Base-by-base conservation (phyloP, 1,140 invertebrate species). In the Leptinotarsa texana region DNA sequence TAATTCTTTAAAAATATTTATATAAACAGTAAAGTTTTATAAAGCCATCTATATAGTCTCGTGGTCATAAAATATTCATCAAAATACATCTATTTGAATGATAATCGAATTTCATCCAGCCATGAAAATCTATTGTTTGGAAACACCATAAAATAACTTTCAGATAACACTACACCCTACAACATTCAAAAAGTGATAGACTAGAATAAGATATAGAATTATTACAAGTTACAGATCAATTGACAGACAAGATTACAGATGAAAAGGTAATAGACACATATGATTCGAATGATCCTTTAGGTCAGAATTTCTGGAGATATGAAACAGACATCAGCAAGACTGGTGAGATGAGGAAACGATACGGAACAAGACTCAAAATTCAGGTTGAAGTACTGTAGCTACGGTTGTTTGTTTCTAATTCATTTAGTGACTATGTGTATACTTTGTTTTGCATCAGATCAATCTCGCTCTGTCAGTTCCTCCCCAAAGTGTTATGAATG, bases 121-220 rank as follows among this genome's bases (percentile, higher is more conserved):
- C 4, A 18, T 65, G 63, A 27, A 21, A 24, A 65, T 65, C 17
- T 27, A 11, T 27, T 65, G 63, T 65, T 24, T 24, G 24, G 21
- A 65, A 27, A 27, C 18, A 13, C 63, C 6, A 22, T 67, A 49
- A 57, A 57, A 57, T 57, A 18, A 57, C n/a, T 57, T 57, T 57
- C n/a, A 17, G 51, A 18, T 57, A 73, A 71, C 72, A 61, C 76
- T 77, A 77, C 72, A 66, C 66, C 11, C 76, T 77, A 77, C 73
- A 74, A 77, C 76, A 77, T 77, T 74, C 69, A 77, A 77, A 77
- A 77, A 70, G 73, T 77, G 73, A 72, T 72, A 72, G 76, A 77
- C 76, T 77, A 76, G 76, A 74, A 74, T 74, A 71, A 76, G 75
- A 69, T 69, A 63, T 76, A 76, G 75, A 73, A 77, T 72, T 57